Conservation (phyloP, 1,140 invertebrate genomes). For the Solenopsis fugax region DNA sequence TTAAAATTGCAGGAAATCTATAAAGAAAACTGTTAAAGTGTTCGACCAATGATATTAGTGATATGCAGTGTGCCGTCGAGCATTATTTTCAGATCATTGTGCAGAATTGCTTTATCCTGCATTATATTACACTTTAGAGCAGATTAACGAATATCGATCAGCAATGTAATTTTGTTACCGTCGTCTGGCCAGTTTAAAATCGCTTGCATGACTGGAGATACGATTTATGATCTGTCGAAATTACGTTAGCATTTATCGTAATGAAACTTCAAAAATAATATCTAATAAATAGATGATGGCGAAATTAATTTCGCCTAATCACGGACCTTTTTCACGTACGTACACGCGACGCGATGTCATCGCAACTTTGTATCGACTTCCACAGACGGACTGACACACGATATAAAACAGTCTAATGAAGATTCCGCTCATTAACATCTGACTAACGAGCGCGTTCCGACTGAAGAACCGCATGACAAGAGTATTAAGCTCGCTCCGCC, state of each 20-base stretch:
- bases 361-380: conserved; percentile 40
- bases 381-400: conserved; percentile 3
- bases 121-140: conserved; percentile 33
- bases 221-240: conserved; percentile 42
- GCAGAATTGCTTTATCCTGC: conserved; percentile 1
- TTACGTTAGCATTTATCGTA: conserved; percentile 1
- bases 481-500: conserved; percentile 59
- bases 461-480: conserved; percentile 62
- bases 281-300: neutral
- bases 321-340: neutral
- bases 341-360: neutral
- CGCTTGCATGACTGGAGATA: neutral
- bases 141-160: conserved; percentile 54
- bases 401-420: conserved; percentile 67
- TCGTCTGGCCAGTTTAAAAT: conserved; percentile 49
- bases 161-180: conserved; percentile 48
- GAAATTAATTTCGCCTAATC: conserved; percentile 27
- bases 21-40: neutral
- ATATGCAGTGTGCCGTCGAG: neutral
- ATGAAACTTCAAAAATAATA: conserved; percentile 15
- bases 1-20: neutral
- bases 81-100: conserved; percentile 38
- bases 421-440: conserved; percentile 73
- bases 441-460: conserved; percentile 67
- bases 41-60: neutral